Evolutionary conservation across 2,888 invertebrate genomes (phyloP).

Genomic region (Tenodera sinensis): DNA sequence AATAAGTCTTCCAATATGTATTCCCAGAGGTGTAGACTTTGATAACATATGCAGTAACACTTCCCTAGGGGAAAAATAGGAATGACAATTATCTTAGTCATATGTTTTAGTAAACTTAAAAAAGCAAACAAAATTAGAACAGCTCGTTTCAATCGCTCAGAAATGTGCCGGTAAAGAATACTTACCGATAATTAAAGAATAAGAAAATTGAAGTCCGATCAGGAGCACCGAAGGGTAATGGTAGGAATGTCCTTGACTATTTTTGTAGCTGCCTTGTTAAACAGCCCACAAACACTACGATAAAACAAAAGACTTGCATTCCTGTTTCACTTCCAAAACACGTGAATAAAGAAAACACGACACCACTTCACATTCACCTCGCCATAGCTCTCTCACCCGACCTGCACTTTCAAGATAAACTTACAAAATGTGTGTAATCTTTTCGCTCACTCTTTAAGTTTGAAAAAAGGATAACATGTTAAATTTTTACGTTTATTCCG

Average conservation of each 20-base stretch:
- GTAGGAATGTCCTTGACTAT: neutral
- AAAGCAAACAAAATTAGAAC: too few relatives aligned
- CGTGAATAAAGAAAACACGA: neutral
- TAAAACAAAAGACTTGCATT: neutral
- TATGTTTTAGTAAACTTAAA: too few relatives aligned
- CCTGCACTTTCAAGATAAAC: neutral
- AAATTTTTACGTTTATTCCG: neutral
- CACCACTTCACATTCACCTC: neutral
- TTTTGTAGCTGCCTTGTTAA: neutral
- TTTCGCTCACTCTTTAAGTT: neutral
- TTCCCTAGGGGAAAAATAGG: too few relatives aligned
- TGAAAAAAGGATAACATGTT: neutral
- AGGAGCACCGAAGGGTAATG: neutral
- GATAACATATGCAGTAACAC: too few relatives aligned
- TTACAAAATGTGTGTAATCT: neutral
- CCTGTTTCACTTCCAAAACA: neutral
- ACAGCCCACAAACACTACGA: neutral
- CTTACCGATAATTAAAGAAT: neutral
- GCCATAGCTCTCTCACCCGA: too few relatives aligned
- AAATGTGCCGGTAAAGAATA: neutral
- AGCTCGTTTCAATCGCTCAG: too few relatives aligned
- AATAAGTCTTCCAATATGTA: too few relatives aligned
- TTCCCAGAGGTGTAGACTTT: too few relatives aligned
- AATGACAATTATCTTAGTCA: too few relatives aligned
- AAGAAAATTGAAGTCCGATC: neutral